phyloP scores from a whole-genome alignment of 2,888 invertebrate species.

The Agelastica alni region DNA sequence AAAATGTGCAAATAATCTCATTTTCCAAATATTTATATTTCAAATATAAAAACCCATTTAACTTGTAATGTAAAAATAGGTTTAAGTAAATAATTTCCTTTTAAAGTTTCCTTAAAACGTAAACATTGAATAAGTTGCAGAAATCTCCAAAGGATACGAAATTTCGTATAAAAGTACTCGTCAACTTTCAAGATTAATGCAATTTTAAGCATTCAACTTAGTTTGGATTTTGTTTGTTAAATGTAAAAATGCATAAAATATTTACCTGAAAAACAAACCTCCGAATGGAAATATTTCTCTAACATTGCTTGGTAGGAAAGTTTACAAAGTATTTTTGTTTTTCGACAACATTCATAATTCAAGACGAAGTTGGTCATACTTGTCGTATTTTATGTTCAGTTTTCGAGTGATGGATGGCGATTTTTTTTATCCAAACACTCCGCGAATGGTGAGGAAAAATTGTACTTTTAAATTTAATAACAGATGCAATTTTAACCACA shows the following conservation, averaged over 20 bases:
- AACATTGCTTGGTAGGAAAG: conserved; percentile 4
- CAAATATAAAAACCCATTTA: neutral
- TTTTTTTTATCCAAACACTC: too few relatives aligned
- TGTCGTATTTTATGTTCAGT: conserved; percentile 3
- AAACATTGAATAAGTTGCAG: conserved; percentile 12
- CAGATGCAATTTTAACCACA: too few relatives aligned
- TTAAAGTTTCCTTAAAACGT: conserved; percentile 1
- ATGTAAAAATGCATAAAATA: conserved; percentile 23
- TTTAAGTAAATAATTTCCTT: neutral
- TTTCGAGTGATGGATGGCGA: neutral
- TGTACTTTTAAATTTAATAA: too few relatives aligned
- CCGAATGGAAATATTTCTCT: conserved; percentile 23
- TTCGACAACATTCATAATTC: conserved; percentile 27
- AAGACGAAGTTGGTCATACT: conserved; percentile 18
- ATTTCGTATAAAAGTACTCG: conserved; percentile 15
- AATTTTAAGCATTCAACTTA: conserved; percentile 21
- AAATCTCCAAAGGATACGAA: conserved; percentile 2
- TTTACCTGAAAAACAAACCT: conserved; percentile 24
- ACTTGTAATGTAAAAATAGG: neutral
- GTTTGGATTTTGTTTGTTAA: conserved; percentile 19
- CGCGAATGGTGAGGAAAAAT: too few relatives aligned
- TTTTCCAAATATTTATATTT: neutral
- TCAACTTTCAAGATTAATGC: conserved; percentile 21
- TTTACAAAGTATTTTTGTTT: conserved; percentile 24
- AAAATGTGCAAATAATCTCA: neutral